Evolutionary conservation across 2,797 vertebrate genomes (phyloP).

Genomic region (Glossophaga mutica): DNA sequence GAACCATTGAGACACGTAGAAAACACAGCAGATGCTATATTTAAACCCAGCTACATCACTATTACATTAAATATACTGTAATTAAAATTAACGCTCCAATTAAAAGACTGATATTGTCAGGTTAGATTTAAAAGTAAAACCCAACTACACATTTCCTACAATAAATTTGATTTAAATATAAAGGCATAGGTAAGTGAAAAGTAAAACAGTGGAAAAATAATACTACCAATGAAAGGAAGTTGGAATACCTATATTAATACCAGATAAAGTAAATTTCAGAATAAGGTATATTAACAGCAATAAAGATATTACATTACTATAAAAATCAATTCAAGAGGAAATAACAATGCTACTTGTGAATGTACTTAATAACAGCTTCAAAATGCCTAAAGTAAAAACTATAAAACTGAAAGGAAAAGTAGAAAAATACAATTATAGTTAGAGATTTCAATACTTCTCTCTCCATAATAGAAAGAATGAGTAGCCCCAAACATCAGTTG

Average conservation of each 20-base stretch:
- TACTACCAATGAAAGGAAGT: background rate
- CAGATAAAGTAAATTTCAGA: background rate
- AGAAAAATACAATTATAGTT: background rate
- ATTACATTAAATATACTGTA: background rate
- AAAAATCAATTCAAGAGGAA: background rate
- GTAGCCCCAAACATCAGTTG: background rate
- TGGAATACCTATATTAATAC: background rate
- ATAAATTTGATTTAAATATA: background rate
- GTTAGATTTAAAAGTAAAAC: background rate
- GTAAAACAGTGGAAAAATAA: background rate
- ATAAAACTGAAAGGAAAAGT: background rate
- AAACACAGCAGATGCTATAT: background rate
- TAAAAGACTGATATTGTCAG: background rate
- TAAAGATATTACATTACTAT: background rate
- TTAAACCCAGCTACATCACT: background rate
- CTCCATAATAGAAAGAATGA: background rate
- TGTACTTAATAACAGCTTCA: background rate
- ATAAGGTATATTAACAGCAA: background rate
- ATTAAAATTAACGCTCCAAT: background rate
- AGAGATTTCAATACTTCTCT: background rate
- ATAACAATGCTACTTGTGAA: background rate
- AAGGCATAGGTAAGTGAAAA: background rate
- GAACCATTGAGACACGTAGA: background rate
- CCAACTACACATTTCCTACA: background rate
- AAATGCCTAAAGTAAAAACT: background rate